Conservation (phyloP, 92 coral and sea anemone species). For the Umimayanthus kanabou region DNA sequence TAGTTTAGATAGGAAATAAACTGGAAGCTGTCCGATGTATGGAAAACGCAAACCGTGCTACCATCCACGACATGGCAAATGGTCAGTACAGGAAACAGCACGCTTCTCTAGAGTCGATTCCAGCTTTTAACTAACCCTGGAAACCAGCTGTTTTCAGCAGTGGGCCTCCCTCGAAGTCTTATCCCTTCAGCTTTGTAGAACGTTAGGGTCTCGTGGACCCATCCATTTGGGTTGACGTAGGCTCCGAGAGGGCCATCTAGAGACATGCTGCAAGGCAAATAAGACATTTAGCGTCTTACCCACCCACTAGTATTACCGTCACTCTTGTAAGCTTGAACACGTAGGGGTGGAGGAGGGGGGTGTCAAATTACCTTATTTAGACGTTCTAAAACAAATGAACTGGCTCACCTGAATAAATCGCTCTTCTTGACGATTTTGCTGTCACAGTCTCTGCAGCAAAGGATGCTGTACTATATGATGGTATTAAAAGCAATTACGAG, state of each 20-base stretch:
- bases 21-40: too few species aligned
- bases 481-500: background rate
- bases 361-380: too few species aligned
- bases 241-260: conserved; percentile 94
- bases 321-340: too few species aligned
- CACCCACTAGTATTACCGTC: too few species aligned
- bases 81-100: too few species aligned
- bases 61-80: too few species aligned
- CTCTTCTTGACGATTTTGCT: conserved; percentile 80
- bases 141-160: conserved; percentile 97
- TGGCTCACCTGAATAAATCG: conserved; percentile 83
- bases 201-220: conserved; percentile 90
- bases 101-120: too few species aligned
- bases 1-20: too few species aligned
- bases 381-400: background rate
- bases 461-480: conserved; percentile 79
- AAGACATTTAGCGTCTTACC: background rate
- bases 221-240: conserved; percentile 94
- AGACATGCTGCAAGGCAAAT: conserved; percentile 75
- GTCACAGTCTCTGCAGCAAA: conserved; percentile 86
- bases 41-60: too few species aligned
- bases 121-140: conserved; percentile 81
- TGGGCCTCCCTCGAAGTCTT: conserved; percentile 82
- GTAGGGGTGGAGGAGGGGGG: too few species aligned
- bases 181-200: conserved; percentile 89